phyloP scores from a whole-genome alignment of 1,140 invertebrate genomes.

The Phymastichus coffea region DNA sequence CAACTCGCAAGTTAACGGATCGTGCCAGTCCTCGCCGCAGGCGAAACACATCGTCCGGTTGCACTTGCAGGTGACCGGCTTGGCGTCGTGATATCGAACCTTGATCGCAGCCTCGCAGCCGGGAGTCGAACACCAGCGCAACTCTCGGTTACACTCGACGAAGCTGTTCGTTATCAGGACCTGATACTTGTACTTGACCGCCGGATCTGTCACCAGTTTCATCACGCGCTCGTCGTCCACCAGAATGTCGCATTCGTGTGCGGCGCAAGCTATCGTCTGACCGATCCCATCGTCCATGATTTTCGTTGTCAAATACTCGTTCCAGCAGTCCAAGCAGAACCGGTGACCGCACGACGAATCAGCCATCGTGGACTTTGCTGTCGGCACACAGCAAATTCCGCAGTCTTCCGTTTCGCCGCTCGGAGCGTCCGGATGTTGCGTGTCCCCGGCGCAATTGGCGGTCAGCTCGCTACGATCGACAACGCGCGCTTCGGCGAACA shows the following conservation, averaged over 20 bases:
- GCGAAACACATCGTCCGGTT: conserved; percentile 92
- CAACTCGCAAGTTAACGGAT: conserved; percentile 93
- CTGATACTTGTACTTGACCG: conserved; percentile 94
- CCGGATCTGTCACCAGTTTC: conserved; percentile 85
- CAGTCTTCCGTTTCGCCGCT: conserved; percentile 81
- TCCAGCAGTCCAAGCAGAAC: conserved; percentile 94
- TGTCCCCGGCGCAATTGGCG: background rate
- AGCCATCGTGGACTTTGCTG: conserved; percentile 87
- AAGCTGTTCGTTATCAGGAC: conserved; percentile 98
- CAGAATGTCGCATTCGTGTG: conserved; percentile 87
- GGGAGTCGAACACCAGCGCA: conserved; percentile 96
- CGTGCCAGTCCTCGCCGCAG: conserved; percentile 98
- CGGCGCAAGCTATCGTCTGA: conserved; percentile 94
- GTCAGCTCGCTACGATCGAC: conserved; percentile 66
- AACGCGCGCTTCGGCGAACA: conserved; percentile 91
- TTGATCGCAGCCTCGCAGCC: conserved; percentile 96
- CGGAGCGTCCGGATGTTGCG: conserved; percentile 51
- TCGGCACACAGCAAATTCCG: conserved; percentile 86
- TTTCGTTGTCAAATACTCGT: conserved; percentile 95
- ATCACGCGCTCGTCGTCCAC: conserved; percentile 96
- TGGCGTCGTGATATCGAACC: conserved; percentile 86
- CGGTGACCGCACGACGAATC: conserved; percentile 94
- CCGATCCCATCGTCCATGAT: conserved; percentile 96
- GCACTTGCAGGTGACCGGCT: conserved; percentile 92
- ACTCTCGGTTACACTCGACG: conserved; percentile 94